phyloP scores from a whole-genome alignment of 2,888 invertebrate genomes.

The Drosophila picticornis region DNA sequence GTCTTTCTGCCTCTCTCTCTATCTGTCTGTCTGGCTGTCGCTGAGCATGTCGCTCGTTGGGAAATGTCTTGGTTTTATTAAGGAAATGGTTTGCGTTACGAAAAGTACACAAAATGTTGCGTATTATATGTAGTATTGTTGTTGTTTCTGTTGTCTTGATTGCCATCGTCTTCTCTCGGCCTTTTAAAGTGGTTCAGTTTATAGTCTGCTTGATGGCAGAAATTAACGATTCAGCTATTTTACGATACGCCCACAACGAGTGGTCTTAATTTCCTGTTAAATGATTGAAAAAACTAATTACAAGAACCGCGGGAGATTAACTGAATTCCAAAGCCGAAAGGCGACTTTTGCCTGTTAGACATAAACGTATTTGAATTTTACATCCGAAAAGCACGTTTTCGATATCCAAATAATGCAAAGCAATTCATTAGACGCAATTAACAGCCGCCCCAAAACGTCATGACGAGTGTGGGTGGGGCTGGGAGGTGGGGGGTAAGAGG shows the following conservation, averaged over 20 bases:
- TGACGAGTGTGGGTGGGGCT: too few relatives aligned
- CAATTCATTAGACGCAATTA: constrained; percentile 74
- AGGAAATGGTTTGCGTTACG: constrained; percentile 73
- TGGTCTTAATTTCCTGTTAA: constrained; percentile 68
- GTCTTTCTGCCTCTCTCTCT: constrained; percentile 18
- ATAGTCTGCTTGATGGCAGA: constrained; percentile 64
- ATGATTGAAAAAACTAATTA: constrained; percentile 68
- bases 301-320: neutral
- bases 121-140: constrained; percentile 51
- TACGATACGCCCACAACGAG: constrained; percentile 63
- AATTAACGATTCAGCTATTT: constrained; percentile 49
- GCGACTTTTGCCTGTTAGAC: constrained; percentile 15
- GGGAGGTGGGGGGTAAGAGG: neutral
- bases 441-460: constrained; percentile 33
- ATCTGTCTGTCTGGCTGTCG: neutral
- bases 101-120: constrained; percentile 74
- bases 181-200: constrained; percentile 58
- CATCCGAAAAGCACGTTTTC: constrained; percentile 30
- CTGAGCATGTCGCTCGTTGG: constrained; percentile 15
- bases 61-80: constrained; percentile 59
- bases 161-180: constrained; percentile 28
- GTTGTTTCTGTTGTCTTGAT: constrained; percentile 37
- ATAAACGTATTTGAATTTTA: constrained; percentile 28
- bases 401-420: constrained; percentile 48
- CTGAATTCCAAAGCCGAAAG: neutral